Evolutionary conservation across 2,888 invertebrate species (phyloP).

Genomic region (Phragmatobia fuliginosa): DNA sequence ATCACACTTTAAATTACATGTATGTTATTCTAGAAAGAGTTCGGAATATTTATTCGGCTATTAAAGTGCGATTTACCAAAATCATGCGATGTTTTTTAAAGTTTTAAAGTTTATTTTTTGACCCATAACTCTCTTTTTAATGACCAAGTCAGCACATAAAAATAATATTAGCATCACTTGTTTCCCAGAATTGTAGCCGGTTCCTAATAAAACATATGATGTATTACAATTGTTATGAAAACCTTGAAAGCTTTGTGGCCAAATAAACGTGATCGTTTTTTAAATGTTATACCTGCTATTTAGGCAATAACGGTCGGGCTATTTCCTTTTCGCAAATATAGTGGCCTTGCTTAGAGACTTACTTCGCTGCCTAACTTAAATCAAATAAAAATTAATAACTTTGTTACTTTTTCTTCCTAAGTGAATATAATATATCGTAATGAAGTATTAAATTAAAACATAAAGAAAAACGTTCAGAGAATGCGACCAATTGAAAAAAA

Average conservation of each 20-base stretch:
- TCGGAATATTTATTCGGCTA: no score
- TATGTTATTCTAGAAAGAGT: no score
- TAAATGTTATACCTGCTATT: constrained; percentile 33
- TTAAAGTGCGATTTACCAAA: no score
- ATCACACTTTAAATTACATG: no score
- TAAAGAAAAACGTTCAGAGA: neutral
- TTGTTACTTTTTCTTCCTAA: neutral
- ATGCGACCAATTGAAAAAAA: neutral
- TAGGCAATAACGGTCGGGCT: constrained; percentile 32
- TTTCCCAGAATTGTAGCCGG: constrained; percentile 21
- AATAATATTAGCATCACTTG: neutral
- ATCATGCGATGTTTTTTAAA: neutral
- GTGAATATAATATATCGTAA: neutral
- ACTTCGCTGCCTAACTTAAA: neutral
- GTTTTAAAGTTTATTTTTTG: neutral
- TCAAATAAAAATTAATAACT: neutral
- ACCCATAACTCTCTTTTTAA: neutral
- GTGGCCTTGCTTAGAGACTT: constrained; percentile 25
- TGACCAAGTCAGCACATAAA: neutral
- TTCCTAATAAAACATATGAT: constrained; percentile 26
- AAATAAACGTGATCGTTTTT: constrained; percentile 45
- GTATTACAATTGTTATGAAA: constrained; percentile 23
- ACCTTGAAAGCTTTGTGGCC: constrained; percentile 38
- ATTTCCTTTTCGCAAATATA: constrained; percentile 31
- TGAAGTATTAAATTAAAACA: neutral